phyloP scores from a whole-genome alignment of 1,140 invertebrate genomes.

The Dendrolimus punctatus region DNA sequence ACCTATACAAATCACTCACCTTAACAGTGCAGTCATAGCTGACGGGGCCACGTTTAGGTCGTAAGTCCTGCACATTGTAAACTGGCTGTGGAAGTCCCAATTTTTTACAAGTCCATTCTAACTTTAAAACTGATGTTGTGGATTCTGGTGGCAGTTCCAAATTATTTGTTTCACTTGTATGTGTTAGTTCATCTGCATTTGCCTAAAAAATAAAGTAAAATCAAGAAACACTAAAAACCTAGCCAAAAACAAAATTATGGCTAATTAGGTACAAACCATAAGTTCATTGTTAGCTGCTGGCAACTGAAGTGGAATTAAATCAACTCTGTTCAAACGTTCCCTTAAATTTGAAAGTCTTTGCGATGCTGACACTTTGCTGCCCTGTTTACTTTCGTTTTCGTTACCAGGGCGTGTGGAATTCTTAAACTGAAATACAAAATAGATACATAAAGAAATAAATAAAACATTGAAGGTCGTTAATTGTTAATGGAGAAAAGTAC shows the following conservation, averaged over 20 bases:
- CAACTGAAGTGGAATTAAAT: constrained; percentile 53
- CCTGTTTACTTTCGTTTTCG: constrained; percentile 35
- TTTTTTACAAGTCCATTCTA: constrained; percentile 60
- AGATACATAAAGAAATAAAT: constrained; percentile 5
- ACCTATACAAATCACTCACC: constrained; percentile 23
- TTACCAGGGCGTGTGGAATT: constrained; percentile 43
- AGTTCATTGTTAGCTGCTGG: constrained; percentile 45
- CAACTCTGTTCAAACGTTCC: constrained; percentile 52
- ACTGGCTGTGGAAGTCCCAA: constrained; percentile 52
- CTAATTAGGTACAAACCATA: constrained; percentile 25
- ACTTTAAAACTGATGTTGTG: constrained; percentile 40
- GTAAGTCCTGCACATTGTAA: constrained; percentile 38
- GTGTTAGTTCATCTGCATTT: constrained; percentile 34
- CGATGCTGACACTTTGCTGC: constrained; percentile 50
- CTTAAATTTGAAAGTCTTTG: constrained; percentile 54
- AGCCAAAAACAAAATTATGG: too few species aligned
- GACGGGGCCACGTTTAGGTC: constrained; percentile 38
- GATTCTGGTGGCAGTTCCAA: constrained; percentile 55
- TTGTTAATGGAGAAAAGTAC: too few species aligned
- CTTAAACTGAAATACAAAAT: constrained; percentile 33
- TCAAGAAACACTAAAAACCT: background rate
- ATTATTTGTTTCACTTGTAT: constrained; percentile 31
- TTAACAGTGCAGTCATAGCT: constrained; percentile 51
- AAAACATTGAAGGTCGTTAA: background rate
- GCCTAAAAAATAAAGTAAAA: constrained; percentile 25